phyloP scores from a whole-genome alignment of 2,888 invertebrate genomes.

The Morpho deidamia region DNA sequence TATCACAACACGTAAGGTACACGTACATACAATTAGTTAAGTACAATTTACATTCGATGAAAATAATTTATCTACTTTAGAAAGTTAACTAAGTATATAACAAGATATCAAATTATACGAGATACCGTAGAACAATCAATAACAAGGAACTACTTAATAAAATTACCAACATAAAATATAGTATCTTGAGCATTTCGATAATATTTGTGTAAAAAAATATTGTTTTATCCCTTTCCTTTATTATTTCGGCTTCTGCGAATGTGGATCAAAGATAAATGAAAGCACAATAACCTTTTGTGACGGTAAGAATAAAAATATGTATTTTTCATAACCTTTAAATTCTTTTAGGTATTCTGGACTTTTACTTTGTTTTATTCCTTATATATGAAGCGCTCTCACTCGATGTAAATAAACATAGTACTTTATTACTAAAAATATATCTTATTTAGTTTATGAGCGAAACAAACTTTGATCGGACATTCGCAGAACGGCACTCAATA shows the following conservation, averaged over 20 bases:
- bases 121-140: constrained; percentile 50
- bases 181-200: constrained; percentile 72
- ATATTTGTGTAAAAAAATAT: constrained; percentile 71
- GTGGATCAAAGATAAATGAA: constrained; percentile 11
- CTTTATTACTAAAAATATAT: no score
- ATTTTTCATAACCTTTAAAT: not conserved
- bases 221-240: constrained; percentile 44
- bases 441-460: no score
- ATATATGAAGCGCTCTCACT: no score
- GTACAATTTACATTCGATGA: constrained; percentile 39
- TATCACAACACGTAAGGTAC: constrained; percentile 74
- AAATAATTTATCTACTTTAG: constrained; percentile 43
- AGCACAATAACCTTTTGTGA: not conserved
- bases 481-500: constrained; percentile 32
- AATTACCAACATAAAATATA: constrained; percentile 70
- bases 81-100: constrained; percentile 51
- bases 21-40: constrained; percentile 42
- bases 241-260: constrained; percentile 42
- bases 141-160: constrained; percentile 67
- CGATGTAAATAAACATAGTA: no score
- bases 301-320: not conserved
- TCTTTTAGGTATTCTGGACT: no score
- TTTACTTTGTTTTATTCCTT: no score
- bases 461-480: constrained; percentile 17
- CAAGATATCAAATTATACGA: constrained; percentile 54